Evolutionary conservation across 2,797 vertebrate species (phyloP).

Genomic region (Diplodus sargus): DNA sequence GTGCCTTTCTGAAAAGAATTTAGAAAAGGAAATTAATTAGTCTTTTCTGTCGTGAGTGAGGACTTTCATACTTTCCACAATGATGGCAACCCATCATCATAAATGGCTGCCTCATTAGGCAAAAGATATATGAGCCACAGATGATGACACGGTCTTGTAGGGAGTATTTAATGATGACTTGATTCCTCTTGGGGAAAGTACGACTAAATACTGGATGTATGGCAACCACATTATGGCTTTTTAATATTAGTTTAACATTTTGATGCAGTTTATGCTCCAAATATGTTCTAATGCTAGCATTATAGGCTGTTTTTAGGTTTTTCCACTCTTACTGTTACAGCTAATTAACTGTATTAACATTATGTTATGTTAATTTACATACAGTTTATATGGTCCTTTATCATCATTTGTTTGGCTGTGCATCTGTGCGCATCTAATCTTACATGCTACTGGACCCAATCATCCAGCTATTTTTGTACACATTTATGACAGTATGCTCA

Average conservation of each 20-base stretch:
- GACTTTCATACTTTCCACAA: conserved; percentile 41
- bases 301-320: neutral
- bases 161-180: conserved; percentile 22
- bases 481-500: no score
- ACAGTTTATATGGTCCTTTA: neutral
- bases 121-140: conserved; percentile 39
- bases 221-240: neutral
- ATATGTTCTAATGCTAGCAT: neutral
- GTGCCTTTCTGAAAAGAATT: neutral
- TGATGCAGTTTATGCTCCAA: neutral
- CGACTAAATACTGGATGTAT: conserved; percentile 17
- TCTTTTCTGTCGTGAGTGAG: conserved; percentile 33
- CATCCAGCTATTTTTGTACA: no score
- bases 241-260: neutral
- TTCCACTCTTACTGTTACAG: neutral
- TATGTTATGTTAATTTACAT: neutral
- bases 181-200: conserved; percentile 2
- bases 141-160: conserved; percentile 17
- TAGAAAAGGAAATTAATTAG: conserved; percentile 8
- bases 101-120: conserved; percentile 54
- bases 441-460: no score
- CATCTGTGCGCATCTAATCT: no score
- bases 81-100: conserved; percentile 46
- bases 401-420: no score
- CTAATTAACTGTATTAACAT: neutral